Conservation (phyloP, 2,888 invertebrate genomes). For the Caenorhabditis virilis region DNA sequence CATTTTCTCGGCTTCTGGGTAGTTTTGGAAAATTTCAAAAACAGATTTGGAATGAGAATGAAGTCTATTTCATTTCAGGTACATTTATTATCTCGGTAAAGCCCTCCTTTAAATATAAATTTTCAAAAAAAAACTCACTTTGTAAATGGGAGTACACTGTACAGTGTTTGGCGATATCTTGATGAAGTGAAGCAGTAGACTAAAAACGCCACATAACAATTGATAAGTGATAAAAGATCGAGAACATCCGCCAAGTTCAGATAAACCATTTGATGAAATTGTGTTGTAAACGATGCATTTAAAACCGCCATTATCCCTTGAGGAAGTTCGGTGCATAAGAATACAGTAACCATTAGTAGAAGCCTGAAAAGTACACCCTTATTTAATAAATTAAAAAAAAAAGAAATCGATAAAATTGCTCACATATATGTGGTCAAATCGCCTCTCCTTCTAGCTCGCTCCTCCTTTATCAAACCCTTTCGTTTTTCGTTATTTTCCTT, state of each 20-base stretch:
- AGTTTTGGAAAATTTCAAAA: too few relatives aligned
- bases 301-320: conserved; percentile 60
- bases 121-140: conserved; percentile 24
- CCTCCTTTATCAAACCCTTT: conserved; percentile 47
- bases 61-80: neutral
- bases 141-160: conserved; percentile 39
- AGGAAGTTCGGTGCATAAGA: conserved; percentile 80
- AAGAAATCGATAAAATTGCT: conserved; percentile 1
- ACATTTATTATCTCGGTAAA: too few relatives aligned
- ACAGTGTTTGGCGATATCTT: conserved; percentile 49
- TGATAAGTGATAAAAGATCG: conserved; percentile 54
- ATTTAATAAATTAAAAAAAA: neutral
- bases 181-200: conserved; percentile 55
- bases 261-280: conserved; percentile 57
- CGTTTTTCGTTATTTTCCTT: conserved; percentile 45
- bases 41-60: too few relatives aligned
- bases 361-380: conserved; percentile 76
- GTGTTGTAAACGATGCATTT: conserved; percentile 54
- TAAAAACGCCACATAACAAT: conserved; percentile 59
- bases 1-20: too few relatives aligned
- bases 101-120: too few relatives aligned
- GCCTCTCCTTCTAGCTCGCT: conserved; percentile 39
- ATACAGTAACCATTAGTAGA: conserved; percentile 80
- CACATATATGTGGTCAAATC: conserved; percentile 49
- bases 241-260: conserved; percentile 51